phyloP scores from a whole-genome alignment of 1,140 invertebrate genomes.

The Notospermus geniculatus region DNA sequence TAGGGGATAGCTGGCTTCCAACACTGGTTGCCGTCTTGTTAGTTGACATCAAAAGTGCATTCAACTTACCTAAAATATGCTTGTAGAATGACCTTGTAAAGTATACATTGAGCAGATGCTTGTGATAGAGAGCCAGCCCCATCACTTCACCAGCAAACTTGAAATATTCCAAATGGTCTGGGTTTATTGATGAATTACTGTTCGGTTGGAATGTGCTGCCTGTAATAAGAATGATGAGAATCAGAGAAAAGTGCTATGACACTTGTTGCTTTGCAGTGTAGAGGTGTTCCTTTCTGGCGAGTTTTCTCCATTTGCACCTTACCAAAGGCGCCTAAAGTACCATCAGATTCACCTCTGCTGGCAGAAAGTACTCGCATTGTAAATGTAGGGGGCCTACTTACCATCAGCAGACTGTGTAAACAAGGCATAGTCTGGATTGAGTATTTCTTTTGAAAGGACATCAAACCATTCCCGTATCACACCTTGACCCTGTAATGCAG shows the following conservation, averaged over 20 bases:
- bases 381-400: too few relatives aligned
- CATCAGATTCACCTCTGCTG: too few relatives aligned
- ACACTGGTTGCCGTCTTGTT: too few relatives aligned
- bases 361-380: too few relatives aligned
- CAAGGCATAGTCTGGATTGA: conserved; percentile 93
- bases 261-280: too few relatives aligned
- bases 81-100: conserved; percentile 54
- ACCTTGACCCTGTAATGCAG: conserved; percentile 74
- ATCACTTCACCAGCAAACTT: conserved; percentile 93
- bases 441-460: conserved; percentile 86
- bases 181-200: conserved; percentile 61
- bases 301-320: too few relatives aligned
- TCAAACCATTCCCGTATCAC: conserved; percentile 95
- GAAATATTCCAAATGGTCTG: conserved; percentile 95
- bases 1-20: too few relatives aligned
- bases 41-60: too few relatives aligned
- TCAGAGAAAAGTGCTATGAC: too few relatives aligned
- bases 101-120: conserved; percentile 44
- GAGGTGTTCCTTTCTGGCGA: too few relatives aligned
- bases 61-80: conserved; percentile 45
- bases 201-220: conserved; percentile 52
- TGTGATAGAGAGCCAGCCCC: conserved; percentile 65
- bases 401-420: conserved; percentile 88
- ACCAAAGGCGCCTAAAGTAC: too few relatives aligned
- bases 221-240: conserved; percentile 25